Evolutionary conservation across 1,140 invertebrate genomes (phyloP).

Genomic region (Phthorimaea operculella): DNA sequence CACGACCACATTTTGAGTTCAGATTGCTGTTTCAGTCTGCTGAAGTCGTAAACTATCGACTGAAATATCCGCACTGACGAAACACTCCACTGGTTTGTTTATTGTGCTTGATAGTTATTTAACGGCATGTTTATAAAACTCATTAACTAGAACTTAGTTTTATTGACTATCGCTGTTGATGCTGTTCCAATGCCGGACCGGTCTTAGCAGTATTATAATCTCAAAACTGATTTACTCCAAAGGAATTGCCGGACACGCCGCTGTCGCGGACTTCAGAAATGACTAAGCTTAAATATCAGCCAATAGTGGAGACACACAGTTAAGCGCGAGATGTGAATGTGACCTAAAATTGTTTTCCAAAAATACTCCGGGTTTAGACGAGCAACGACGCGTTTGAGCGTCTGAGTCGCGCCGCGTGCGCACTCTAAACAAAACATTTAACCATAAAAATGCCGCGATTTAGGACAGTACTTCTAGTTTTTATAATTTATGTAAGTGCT

Average conservation of each 20-base stretch:
- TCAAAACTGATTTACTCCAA: not conserved
- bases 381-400: constrained; percentile 9
- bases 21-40: too few species aligned
- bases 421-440: not conserved
- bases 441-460: not conserved
- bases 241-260: not conserved
- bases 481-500: too few species aligned
- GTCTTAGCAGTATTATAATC: not conserved
- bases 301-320: not conserved
- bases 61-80: too few species aligned
- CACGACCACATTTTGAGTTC: too few species aligned
- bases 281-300: not conserved
- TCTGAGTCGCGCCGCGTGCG: constrained; percentile 24
- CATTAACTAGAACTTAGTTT: too few species aligned
- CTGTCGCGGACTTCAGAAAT: not conserved
- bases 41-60: too few species aligned
- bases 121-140: too few species aligned
- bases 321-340: constrained; percentile 34
- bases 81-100: too few species aligned
- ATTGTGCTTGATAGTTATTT: too few species aligned
- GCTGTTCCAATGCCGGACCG: too few species aligned
- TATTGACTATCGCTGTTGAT: too few species aligned
- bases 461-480: too few species aligned
- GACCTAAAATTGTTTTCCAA: constrained; percentile 63
- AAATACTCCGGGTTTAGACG: constrained; percentile 41